Evolutionary conservation across 2,888 invertebrate species (phyloP), one percentile per base, ranked within the genome.

Genomic region (Cheilosia grossa): DNA sequence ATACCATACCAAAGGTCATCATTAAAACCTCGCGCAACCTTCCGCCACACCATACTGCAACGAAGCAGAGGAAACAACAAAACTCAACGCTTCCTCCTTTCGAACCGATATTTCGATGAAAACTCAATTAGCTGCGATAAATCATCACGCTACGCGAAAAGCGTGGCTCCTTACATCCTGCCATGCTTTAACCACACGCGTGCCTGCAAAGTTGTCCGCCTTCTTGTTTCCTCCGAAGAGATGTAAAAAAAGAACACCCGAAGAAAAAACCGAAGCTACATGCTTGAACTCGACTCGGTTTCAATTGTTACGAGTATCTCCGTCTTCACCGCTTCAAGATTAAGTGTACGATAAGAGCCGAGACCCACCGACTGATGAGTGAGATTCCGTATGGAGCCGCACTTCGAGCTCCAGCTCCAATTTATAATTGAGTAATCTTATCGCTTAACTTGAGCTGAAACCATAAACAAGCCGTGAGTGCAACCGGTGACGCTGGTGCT

Each of bases 381-480:
- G 69, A 69, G 44, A 69, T 47, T 63, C 69, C 58, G 54, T 37
- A 69, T 74, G 74, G 42, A 69, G 47, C 53, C 59, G 69, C 70
- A 69, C 70, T 59, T 49, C 9, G 64, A 53, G 67, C 51, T 30
- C 17, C 21, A 66, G 37, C 61, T 70, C 53, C 79, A 83, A 74
- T 79, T 79, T 83, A 83, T 83, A 83, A 83, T 79, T 79, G 69
- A 83, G 79, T 64, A 74, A 82, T 79, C 83, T 83, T 83, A 83
- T 83, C 79, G 74, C 53, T 63, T 74, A 83, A 79, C 79, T 79
- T 83, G 79, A 80, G 69, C 83, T 70, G 70, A 33, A 79, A 40
- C 69, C 58, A 83, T 83, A 83, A 83, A 80, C 80, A 79, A 83
- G 37, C n/a, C 56, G 42, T 56, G 83, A 69, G 79, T 69, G 56